phyloP scores from a whole-genome alignment of 2,113 vertebrate genomes.

The Vulpes vulpes region DNA sequence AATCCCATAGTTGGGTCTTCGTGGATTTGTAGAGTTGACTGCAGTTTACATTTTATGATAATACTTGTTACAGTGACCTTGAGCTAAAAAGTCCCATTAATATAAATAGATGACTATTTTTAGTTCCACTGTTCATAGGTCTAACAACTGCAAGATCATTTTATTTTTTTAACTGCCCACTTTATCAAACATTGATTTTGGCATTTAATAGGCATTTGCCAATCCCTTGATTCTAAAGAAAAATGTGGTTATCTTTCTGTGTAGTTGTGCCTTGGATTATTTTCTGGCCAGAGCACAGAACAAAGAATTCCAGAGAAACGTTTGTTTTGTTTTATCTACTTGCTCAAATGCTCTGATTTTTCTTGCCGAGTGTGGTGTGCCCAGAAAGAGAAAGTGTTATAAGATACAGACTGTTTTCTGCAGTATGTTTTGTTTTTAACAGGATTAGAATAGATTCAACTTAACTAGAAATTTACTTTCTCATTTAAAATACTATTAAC shows the following conservation, averaged over 20 bases:
- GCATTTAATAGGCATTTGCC: not conserved
- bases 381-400: not conserved
- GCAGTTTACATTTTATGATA: not conserved
- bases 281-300: constrained; percentile 39
- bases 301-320: constrained; percentile 34
- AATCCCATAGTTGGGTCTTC: not conserved
- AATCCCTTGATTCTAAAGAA: constrained; percentile 30
- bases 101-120: not conserved
- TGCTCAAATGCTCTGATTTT: not conserved
- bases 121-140: not conserved
- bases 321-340: constrained; percentile 54
- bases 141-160: constrained; percentile 25
- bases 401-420: constrained; percentile 19
- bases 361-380: not conserved
- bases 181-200: not conserved
- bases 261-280: constrained; percentile 36
- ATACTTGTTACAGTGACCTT: not conserved
- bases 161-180: not conserved
- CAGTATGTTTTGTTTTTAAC: constrained; percentile 13
- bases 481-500: not conserved
- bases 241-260: not conserved
- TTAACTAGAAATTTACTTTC: constrained; percentile 14
- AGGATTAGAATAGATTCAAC: not conserved
- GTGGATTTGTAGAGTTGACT: not conserved
- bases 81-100: constrained; percentile 7